Evolutionary conservation across 2,888 invertebrate genomes (phyloP).

Genomic region (Notocelia uddmanniana): DNA sequence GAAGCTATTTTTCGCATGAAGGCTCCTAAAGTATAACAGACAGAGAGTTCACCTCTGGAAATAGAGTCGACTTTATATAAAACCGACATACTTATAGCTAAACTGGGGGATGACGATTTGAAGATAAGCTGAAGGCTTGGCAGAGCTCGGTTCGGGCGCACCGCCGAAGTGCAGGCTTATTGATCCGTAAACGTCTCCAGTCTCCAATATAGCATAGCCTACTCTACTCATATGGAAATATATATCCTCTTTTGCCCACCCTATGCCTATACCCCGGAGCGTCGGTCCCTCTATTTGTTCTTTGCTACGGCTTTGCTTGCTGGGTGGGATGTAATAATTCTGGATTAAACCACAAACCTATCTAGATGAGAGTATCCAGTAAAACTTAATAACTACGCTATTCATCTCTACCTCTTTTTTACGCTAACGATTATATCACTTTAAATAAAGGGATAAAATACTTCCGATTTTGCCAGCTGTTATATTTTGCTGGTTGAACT

Average conservation of each 20-base stretch:
- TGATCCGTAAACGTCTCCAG: constrained; percentile 35
- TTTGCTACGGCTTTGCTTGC: neutral
- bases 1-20: neutral
- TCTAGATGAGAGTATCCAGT: neutral
- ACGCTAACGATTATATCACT: neutral
- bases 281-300: neutral
- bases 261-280: neutral
- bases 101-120: neutral
- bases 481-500: neutral
- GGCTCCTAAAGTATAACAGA: no score
- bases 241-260: constrained; percentile 1
- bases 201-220: constrained; percentile 15
- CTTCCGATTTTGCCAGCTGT: neutral
- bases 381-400: neutral
- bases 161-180: constrained; percentile 34
- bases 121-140: constrained; percentile 25
- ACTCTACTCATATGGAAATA: constrained; percentile 19
- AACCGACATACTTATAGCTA: neutral
- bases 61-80: neutral
- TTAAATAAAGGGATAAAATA: no score
- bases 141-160: constrained; percentile 7
- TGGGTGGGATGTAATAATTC: neutral
- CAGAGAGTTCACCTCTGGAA: neutral
- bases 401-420: neutral
- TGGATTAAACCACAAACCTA: neutral